Evolutionary conservation across 2,888 invertebrate species (phyloP).

Genomic region (Tetheella fluctuosa): DNA sequence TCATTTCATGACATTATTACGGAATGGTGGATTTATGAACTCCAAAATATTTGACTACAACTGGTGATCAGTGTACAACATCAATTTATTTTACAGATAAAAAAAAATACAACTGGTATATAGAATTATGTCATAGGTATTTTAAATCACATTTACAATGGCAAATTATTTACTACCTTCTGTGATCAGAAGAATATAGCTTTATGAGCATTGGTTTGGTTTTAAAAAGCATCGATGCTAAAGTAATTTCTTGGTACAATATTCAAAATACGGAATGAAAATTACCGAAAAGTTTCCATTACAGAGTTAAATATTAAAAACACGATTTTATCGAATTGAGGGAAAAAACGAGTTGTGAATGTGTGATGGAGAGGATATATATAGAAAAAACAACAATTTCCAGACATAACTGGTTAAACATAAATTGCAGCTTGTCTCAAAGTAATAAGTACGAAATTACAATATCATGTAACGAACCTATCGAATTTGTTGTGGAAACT

Average conservation of each 20-base stretch:
- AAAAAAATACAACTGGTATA: too few relatives aligned
- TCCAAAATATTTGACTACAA: conserved; percentile 1
- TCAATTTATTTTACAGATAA: not conserved
- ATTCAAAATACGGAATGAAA: conserved; percentile 8
- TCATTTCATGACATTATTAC: conserved; percentile 4
- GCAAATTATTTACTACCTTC: too few relatives aligned
- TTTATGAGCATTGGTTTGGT: not conserved
- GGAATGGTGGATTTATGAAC: not conserved
- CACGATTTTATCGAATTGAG: not conserved
- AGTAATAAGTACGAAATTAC: not conserved
- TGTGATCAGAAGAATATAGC: not conserved
- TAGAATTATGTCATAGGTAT: too few relatives aligned
- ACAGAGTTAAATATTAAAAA: not conserved
- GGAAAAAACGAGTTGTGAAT: not conserved
- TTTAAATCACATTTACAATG: too few relatives aligned
- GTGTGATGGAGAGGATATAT: conserved; percentile 1
- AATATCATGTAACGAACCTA: not conserved
- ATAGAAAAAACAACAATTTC: not conserved
- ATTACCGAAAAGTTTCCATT: conserved; percentile 7
- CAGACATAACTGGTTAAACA: not conserved
- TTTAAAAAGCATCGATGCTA: not conserved
- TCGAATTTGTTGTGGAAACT: not conserved
- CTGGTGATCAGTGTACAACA: not conserved
- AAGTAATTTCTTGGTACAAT: not conserved
- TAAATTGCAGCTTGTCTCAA: not conserved